These are phyloP conservation scores for Drosophila mettleri DNA, from an alignment of 2,888 invertebrate species.

Conservation along the genomic window DNA sequence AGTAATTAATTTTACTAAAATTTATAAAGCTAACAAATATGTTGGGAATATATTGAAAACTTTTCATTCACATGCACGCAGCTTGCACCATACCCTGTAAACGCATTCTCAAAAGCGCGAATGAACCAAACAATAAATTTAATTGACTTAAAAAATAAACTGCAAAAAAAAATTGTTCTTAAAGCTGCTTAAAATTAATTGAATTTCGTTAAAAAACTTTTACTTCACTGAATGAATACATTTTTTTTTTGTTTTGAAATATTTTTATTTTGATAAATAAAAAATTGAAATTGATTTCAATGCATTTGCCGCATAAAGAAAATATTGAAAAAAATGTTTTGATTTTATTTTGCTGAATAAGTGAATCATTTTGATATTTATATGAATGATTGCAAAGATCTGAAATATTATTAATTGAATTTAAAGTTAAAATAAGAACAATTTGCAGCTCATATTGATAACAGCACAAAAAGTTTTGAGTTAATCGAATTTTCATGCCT, in stretches of 20 bases:
- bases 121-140: too few species aligned
- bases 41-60: constrained; percentile 11
- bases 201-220: background rate
- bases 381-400: background rate
- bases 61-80: background rate
- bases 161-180: background rate
- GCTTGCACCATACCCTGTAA: background rate
- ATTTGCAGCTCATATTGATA: background rate
- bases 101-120: background rate
- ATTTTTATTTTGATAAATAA: too few species aligned
- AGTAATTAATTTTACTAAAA: constrained; percentile 43
- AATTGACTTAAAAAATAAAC: too few species aligned
- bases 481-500: background rate
- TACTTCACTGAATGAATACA: background rate
- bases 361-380: background rate
- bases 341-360: background rate
- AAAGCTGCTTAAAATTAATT: background rate
- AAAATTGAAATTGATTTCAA: background rate
- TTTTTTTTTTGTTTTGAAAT: too few species aligned
- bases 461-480: background rate
- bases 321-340: background rate
- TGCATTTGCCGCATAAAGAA: background rate
- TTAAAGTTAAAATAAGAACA: background rate
- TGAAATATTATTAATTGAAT: background rate
- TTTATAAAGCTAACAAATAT: constrained; percentile 26